Evolutionary conservation across 2,797 vertebrate genomes (phyloP).

Genomic region (Eurystomus glaucurus): DNA sequence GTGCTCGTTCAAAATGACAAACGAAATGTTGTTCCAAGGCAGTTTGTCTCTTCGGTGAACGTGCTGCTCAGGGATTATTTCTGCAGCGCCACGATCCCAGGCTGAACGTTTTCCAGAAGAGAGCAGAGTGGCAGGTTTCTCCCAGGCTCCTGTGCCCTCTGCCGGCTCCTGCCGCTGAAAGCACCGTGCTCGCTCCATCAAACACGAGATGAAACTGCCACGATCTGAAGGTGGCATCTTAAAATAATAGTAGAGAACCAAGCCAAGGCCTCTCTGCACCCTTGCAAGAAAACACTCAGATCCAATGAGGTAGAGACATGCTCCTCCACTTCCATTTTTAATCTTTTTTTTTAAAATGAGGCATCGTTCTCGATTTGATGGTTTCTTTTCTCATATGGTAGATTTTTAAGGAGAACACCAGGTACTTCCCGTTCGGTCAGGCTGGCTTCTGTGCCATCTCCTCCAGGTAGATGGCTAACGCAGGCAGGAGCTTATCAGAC

Average conservation of each 20-base stretch:
- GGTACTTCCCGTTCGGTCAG: background rate
- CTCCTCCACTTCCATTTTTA: background rate
- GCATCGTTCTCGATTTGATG: background rate
- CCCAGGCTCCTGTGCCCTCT: background rate
- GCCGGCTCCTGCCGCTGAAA: background rate
- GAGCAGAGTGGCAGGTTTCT: background rate
- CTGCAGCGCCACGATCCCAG: fast-evolving
- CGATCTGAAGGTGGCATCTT: background rate
- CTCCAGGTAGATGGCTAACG: fast-evolving
- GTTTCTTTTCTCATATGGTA: background rate
- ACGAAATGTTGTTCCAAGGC: background rate
- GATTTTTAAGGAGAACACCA: fast-evolving
- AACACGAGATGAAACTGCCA: background rate
- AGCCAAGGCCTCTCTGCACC: background rate
- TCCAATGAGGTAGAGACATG: fast-evolving
- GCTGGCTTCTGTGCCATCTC: background rate
- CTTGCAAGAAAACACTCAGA: fast-evolving
- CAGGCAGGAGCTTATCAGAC: background rate
- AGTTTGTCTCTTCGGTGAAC: fast-evolving
- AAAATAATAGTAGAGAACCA: background rate
- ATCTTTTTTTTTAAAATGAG: background rate
- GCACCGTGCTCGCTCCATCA: background rate
- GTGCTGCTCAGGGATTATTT: fast-evolving
- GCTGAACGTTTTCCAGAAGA: background rate
- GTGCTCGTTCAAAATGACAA: fast-evolving